Evolutionary conservation across 1,140 invertebrate genomes (phyloP), one percentile per base, ranked within the genome.

Genomic region (Drosophila kanapiae): DNA sequence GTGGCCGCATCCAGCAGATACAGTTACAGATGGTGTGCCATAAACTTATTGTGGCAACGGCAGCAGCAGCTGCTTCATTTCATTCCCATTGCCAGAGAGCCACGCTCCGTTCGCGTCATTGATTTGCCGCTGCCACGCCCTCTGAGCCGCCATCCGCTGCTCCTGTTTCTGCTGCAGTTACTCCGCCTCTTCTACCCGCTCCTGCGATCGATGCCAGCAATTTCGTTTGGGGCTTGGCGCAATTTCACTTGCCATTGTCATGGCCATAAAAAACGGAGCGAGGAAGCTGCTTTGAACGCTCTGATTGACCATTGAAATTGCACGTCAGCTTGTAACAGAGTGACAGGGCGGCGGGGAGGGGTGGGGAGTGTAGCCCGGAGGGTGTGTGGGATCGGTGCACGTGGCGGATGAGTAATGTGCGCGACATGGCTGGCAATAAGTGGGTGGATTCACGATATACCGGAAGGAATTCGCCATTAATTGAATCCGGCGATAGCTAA

Each of bases 251-350:
- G 80, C 58, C 48, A 87, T 86, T 86, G 82, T 86, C 79, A 79
- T 82, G 76, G 29, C 76, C 60, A 80, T 61, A 78, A 68, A 48
- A 75, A 77, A 60, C 62, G 37, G 45, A 68, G 53, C 58, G 43
- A 70, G 63, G 58, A 60, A 75, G 72, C 78, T 75, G 69, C 69
- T 61, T 58, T 76, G 74, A 64, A 61, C 82, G 82, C 57, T 81
- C 84, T 88, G 84, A 88, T 88, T 88, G 84, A 88, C 84, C 84
- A 90, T 90, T 90, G 84, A 88, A 87, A 84, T 78, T 84, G 84
- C 84, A 88, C 74, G 84, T 80, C 83, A 88, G 63, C 80, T 68
- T 57, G 49, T 57, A 37, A 29, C 11, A 45, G 38, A 38, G 40
- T 45, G 78, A 47, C 58, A 61, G 51, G 33, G 9, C 1, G 16